Base-by-base conservation (phyloP, 2,888 invertebrate species). In the Mythimna loreyi region DNA sequence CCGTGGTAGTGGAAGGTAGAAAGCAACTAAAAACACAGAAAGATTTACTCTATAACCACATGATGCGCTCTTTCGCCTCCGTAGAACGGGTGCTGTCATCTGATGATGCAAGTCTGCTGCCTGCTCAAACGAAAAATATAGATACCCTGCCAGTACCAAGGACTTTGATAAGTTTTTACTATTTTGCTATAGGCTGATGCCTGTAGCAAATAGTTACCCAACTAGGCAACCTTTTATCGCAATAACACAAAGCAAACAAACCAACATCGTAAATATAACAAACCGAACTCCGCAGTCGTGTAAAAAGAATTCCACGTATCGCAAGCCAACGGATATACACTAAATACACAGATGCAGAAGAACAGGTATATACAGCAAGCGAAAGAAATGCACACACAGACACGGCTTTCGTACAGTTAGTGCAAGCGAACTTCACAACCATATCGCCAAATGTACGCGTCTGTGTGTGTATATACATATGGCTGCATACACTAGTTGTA, bases 291-390 rank as follows among this genome's bases (percentile, higher is more conserved):
- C 21, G 16, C 19, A 52, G 55, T 33, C 3, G 16, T 3, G 43
- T 50, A 50, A 47, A 65, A 56, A 33, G 57, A 57, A 68, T 68
- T 61, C 43, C 79, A 36, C 59, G 57, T 50, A 50, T 59, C 50
- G 30, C 28, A 47, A 64, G 45, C 50, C 62, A 45, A 55, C 28
- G 53, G 23, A 58, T 61, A 62, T 53, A 40, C 30, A 19, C n/a
- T n/a, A 55, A 25, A 33, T 19, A 43, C 0, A 13, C 13, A 21
- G 1, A 0, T 25, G 19, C 5, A 71, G 40, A 71, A 71, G 23
- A 8, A 43, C 5, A 1, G 3, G 6, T 43, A 1, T 1, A 30
- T 40, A 40, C 16, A 40, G 4, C 1, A 11, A 16, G 16, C 1
- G 16, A 40, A 40, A 40, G 40, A 16, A 40, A 40, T 16, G 40